Base-by-base conservation (phyloP, 2,888 invertebrate genomes). In the Macrosiphum euphorbiae region DNA sequence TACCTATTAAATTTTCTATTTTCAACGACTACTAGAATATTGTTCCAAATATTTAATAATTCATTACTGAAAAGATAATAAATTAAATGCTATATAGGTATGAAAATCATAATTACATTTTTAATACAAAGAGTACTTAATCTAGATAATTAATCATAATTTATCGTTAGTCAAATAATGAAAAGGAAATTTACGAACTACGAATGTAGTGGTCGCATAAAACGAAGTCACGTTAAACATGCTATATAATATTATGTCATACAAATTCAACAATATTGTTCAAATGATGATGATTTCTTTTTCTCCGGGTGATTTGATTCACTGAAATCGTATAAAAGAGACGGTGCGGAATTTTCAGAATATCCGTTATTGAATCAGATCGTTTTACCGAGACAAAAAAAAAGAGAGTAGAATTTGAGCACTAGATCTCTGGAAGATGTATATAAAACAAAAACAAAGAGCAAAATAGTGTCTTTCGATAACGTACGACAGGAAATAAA, bases 391-490 rank as follows among this genome's bases (percentile, higher is more conserved):
- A 78, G 78, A n/a, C 67, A 67, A 35, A 16, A 20, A 20, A 78
- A 58, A 26, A 26, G 52, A 58, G 58, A 58, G 58, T 7, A 35
- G 35, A 78, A 78, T 78, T 78, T 78, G 78, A 78, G 78, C 78
- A 35, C 20, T 20, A 78, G 20, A 78, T 35, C 78, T 78, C 78
- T 7, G 8, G 78, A 20, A 78, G 35, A 35, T 20, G 78, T 78
- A 78, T 78, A 78, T 20, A 8, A 58, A 55, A 67, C 67, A 52
- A 85, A 91, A 16, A 85, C 61, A 52, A 84, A 85, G 85, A 85
- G 91, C 78, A 55, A 85, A 91, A 85, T 0, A 84, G 84, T 91
- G 84, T 91, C 84, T 85, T 85, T 85, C 52, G 91, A 67, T 35
- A 50, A 84, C 13, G 16, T 47, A 26, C 50, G 50, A 50, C 3